Conservation (phyloP, 2,888 invertebrate genomes). For the Hypsopygia costalis region DNA sequence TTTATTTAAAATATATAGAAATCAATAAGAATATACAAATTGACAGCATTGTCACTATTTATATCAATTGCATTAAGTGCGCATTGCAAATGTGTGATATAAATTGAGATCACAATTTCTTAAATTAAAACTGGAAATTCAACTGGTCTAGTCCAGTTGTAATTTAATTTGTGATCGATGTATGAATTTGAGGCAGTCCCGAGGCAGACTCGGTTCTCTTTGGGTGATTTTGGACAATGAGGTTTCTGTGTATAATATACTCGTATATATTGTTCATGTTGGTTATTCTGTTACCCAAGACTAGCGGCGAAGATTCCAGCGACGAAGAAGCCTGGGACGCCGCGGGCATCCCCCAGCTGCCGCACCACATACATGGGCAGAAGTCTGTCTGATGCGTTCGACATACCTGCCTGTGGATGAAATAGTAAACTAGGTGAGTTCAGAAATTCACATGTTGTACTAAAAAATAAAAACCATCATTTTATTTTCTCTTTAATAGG, state of each 20-base stretch:
- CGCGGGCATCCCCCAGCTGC: conserved; percentile 86
- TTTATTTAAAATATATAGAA: too few relatives aligned
- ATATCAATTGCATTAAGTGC: conserved; percentile 1
- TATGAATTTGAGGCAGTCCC: conserved; percentile 40
- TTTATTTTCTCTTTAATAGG: too few relatives aligned
- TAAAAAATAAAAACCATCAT: too few relatives aligned
- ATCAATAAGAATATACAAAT: too few relatives aligned
- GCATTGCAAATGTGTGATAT: conserved; percentile 12
- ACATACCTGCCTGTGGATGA: conserved; percentile 76
- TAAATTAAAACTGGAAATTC: conserved; percentile 57
- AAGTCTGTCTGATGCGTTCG: conserved; percentile 88
- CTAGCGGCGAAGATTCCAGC: conserved; percentile 98
- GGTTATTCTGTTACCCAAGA: conserved; percentile 83
- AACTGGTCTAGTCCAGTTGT: conserved; percentile 61
- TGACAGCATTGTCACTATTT: too few relatives aligned
- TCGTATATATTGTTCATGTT: too few relatives aligned
- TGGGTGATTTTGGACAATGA: neutral
- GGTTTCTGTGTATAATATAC: too few relatives aligned
- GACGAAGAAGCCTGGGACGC: conserved; percentile 95
- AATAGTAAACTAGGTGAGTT: conserved; percentile 4
- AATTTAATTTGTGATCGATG: conserved; percentile 36
- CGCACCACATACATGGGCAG: conserved; percentile 95
- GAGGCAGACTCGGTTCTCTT: conserved; percentile 19
- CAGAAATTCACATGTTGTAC: too few relatives aligned
- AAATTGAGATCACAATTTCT: conserved; percentile 35